Evolutionary conservation across 2,888 invertebrate species (phyloP), one percentile per base, ranked within the genome.

Genomic region (Trilocha varians): DNA sequence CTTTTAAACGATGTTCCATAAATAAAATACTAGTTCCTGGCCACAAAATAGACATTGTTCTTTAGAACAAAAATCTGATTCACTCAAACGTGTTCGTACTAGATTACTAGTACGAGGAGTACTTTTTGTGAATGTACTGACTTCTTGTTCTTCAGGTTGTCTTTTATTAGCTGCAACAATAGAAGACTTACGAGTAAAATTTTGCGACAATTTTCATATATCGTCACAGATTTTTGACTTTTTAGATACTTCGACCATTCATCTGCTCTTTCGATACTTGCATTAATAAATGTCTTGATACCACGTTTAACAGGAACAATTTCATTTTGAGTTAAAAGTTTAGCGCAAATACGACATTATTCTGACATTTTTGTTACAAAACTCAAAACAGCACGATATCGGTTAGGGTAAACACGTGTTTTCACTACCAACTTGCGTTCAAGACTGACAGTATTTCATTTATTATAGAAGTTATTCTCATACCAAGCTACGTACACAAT

Each of bases 1-100:
- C n/a, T n/a, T n/a, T n/a, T n/a, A n/a, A n/a, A n/a, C n/a, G n/a
- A n/a, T n/a, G n/a, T n/a, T n/a, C n/a, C n/a, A n/a, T n/a, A n/a
- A n/a, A n/a, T n/a, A n/a, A n/a, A n/a, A n/a, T n/a, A n/a, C n/a
- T n/a, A n/a, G n/a, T n/a, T n/a, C n/a, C n/a, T n/a, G n/a, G 47
- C 58, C 59, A 46, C 63, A 65, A 59, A 65, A 62, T 49, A 57
- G 50, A 42, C 56, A 59, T 40, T 13, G 41, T 43, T 58, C 43
- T 55, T 54, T 52, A 47, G 55, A 61, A 59, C 53, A 57, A 58
- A 61, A 62, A 53, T 32, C 49, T 49, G 57, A 59, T 48, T 59
- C 58, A 57, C 53, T 63, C 14, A 47, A 17, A 37, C 58, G 56
- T 43, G 48, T 38, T 57, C n/a, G n/a, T n/a, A n/a, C n/a, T n/a